Base-by-base conservation (phyloP, 2,113 vertebrate species). In the Apteryx mantelli region DNA sequence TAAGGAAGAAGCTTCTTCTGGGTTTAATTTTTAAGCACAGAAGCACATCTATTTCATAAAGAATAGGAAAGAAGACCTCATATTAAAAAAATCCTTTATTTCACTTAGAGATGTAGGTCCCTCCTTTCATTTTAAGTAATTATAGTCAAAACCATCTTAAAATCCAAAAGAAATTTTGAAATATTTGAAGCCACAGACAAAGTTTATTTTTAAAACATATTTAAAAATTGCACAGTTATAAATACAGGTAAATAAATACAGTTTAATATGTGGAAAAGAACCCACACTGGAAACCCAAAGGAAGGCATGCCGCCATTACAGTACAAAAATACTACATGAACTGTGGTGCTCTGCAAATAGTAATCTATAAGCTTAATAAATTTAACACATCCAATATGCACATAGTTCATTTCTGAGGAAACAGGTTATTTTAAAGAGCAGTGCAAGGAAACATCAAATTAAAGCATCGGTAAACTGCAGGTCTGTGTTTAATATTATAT, bases 121-220 rank as follows among this genome's bases (percentile, higher is more conserved):
- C 69, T 86, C 30, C 7, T 89, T 95, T 89, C 63, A 53, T 78
- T 82, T 86, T 48, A 96, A 89, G 74, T 73, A 78, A 65, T 79
- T 96, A 80, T 82, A 92, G 66, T 50, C 75, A 83, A 89, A 87
- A 82, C 36, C 46, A 60, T 92, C 87, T 86, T 42, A 24, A 88
- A 71, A 69, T 81, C 79, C 73, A 91, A 95, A 93, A 97, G 83
- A 97, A 68, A 93, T 89, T 70, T 92, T 81, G 84, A 97, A 97
- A 88, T 94, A 77, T 68, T 97, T 97, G 96, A 98, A 98, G 98
- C 98, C 97, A 97, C 98, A 95, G 95, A 98, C 96, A 97, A 98
- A 98, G 90, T 98, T 98, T 98, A 98, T 98, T 98, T 97, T 97
- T 97, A 98, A 97, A 98, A 98, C 97, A 97, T 97, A 97, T 97